These are phyloP conservation scores for Chrysaora quinquecirrha DNA, from an alignment of 30 jellyfish, hydroid and myxozoan species.

Conservation along the genomic window DNA sequence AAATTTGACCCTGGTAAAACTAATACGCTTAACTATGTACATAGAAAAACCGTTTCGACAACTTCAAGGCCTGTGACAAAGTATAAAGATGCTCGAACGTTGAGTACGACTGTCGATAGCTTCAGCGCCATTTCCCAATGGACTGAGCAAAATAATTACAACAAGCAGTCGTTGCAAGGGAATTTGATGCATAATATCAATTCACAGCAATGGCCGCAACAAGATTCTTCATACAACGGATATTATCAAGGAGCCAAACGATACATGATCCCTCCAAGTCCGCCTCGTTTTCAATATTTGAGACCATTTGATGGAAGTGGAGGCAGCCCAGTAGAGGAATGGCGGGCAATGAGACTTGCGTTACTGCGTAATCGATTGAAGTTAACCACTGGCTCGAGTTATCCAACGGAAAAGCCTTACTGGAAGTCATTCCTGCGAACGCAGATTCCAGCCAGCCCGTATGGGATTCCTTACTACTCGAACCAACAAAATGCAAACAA, in stretches of 20 bases:
- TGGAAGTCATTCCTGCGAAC: conserved; percentile 57
- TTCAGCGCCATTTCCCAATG: neutral
- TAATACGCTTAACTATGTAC: neutral
- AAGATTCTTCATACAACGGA: neutral
- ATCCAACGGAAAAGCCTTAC: conserved; percentile 66
- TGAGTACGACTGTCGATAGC: neutral
- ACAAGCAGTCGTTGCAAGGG: conserved; percentile 3
- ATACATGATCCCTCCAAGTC: conserved; percentile 65
- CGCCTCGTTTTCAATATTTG: conserved; percentile 22
- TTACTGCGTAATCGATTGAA: conserved; percentile 50
- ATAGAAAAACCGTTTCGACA: neutral
- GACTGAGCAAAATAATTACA: neutral
- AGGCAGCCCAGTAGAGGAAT: conserved; percentile 32
- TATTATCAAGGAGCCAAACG: conserved; percentile 52
- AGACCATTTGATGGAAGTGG: conserved; percentile 56
- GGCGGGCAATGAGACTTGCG: conserved; percentile 56
- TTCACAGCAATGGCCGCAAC: neutral
- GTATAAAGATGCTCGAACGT: neutral
- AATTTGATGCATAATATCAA: conserved; percentile 5
- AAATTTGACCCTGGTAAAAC: neutral
- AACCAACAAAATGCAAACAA: neutral
- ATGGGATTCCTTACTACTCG: neutral
- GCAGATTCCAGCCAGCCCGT: neutral
- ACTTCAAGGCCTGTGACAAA: neutral
- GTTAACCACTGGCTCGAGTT: conserved; percentile 62